These are phyloP conservation scores for Bergia sp. DNA, from an alignment of 92 coral and sea anemone genomes.

Conservation along the genomic window DNA sequence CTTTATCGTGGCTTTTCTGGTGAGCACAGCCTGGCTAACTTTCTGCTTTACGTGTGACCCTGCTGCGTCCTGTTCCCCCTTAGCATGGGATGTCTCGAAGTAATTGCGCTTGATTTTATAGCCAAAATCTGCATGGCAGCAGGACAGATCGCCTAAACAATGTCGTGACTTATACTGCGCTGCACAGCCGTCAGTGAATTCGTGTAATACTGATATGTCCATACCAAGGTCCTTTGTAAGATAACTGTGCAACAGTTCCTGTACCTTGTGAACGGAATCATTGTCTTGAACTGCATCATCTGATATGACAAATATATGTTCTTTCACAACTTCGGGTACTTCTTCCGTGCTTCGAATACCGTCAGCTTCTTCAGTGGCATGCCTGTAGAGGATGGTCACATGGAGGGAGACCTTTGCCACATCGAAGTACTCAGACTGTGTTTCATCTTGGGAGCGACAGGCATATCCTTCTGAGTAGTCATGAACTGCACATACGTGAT, in stretches of 20 bases:
- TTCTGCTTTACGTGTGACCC: conserved; percentile 42
- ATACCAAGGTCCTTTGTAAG: conserved; percentile 37
- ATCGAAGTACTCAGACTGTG: conserved; percentile 54
- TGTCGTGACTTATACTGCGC: conserved; percentile 28
- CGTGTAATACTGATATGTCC: conserved; percentile 35
- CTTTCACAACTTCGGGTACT: conserved; percentile 34
- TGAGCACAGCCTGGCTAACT: conserved; percentile 41
- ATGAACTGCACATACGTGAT: conserved; percentile 33
- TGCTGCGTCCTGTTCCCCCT: conserved; percentile 48
- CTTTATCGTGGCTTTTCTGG: conserved; percentile 32
- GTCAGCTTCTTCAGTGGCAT: conserved; percentile 45
- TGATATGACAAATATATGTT: conserved; percentile 33
- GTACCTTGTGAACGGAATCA: conserved; percentile 30
- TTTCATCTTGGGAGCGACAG: conserved; percentile 56
- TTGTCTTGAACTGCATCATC: conserved; percentile 35
- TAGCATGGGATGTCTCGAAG: conserved; percentile 43
- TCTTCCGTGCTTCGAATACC: conserved; percentile 38
- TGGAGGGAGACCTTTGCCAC: conserved; percentile 55
- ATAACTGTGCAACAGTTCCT: conserved; percentile 28
- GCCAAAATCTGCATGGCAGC: conserved; percentile 53
- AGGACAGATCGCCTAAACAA: conserved; percentile 26
- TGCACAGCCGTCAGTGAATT: conserved; percentile 20
- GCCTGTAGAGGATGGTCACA: conserved; percentile 28
- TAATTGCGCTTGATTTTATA: conserved; percentile 29
- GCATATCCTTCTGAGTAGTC: conserved; percentile 37